A percentile compares a stretch with the other conserved stretches of the same genome.
phyloP scores from a whole-genome alignment of 2,113 vertebrate species.

The Camelus bactrianus region DNA sequence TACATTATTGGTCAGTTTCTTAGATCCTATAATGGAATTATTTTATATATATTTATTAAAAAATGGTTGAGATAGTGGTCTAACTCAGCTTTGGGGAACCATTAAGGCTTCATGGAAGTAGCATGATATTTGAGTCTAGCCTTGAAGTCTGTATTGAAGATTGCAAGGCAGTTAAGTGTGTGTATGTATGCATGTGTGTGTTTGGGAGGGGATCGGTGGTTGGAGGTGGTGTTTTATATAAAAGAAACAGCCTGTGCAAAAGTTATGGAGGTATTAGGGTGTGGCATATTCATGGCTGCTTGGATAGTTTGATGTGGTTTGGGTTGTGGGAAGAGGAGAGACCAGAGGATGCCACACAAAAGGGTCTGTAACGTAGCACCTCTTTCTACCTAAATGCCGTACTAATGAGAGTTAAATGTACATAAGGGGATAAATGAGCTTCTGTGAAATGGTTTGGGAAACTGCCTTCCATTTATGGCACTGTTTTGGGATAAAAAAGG shows the following conservation, averaged over 20 bases:
- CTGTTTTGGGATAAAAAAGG: background rate
- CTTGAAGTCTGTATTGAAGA: background rate
- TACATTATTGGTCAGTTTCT: conserved; percentile 11
- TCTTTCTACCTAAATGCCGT: background rate
- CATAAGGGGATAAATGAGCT: background rate
- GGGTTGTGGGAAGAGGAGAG: background rate
- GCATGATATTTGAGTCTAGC: background rate
- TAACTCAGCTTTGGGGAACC: background rate
- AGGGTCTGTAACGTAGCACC: rapidly evolving
- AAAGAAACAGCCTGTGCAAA: background rate
- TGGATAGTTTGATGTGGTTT: background rate
- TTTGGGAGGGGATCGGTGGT: background rate
- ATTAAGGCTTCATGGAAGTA: background rate
- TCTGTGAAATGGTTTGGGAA: background rate
- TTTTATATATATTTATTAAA: background rate
- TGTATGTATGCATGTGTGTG: background rate
- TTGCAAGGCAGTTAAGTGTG: background rate
- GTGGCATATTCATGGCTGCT: background rate
- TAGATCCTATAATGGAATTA: background rate
- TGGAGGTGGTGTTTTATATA: background rate
- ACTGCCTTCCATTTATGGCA: background rate
- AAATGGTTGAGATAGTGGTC: background rate
- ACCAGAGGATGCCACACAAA: background rate
- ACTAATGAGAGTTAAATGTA: background rate
- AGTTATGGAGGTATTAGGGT: background rate